Percentiles rank a stretch among this genome's conserved stretches.
Conservation (phyloP, 2,888 invertebrate species). For the Hydriomena furcata region DNA sequence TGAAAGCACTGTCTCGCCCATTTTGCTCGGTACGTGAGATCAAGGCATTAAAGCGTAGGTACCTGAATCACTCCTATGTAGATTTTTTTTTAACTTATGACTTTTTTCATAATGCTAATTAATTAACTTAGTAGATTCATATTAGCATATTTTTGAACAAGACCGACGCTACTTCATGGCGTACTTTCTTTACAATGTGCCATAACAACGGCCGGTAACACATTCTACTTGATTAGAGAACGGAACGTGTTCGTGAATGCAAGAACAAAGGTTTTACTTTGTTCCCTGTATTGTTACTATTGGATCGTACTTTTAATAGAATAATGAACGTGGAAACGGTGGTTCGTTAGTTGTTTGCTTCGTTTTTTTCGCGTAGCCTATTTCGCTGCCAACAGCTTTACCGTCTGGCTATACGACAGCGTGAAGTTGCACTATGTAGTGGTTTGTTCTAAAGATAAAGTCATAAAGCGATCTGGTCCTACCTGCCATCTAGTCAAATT, state of each 20-base stretch:
- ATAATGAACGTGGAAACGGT: constrained; percentile 10
- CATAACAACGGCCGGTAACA: background rate
- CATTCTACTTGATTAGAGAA: constrained; percentile 28
- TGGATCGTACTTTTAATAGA: constrained; percentile 15
- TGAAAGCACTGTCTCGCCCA: too few species aligned
- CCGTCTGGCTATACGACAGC: background rate
- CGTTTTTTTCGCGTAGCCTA: constrained; percentile 5
- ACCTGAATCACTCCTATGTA: too few species aligned
- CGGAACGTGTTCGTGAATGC: constrained; percentile 26
- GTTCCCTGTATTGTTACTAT: constrained; percentile 18
- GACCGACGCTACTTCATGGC: too few species aligned
- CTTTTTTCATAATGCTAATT: too few species aligned
- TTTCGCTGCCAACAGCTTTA: background rate
- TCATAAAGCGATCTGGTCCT: too few species aligned
- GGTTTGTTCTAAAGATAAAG: too few species aligned
- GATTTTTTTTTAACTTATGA: too few species aligned
- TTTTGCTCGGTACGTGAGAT: too few species aligned
- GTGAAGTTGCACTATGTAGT: background rate
- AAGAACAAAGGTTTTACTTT: constrained; percentile 28
- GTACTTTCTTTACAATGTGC: background rate
- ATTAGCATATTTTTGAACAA: too few species aligned
- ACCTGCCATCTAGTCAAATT: too few species aligned
- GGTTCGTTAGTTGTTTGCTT: constrained; percentile 17
- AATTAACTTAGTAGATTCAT: too few species aligned
- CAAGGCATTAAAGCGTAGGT: too few species aligned